Conservation (phyloP, 1,140 invertebrate genomes). For the Anastrepha obliqua region DNA sequence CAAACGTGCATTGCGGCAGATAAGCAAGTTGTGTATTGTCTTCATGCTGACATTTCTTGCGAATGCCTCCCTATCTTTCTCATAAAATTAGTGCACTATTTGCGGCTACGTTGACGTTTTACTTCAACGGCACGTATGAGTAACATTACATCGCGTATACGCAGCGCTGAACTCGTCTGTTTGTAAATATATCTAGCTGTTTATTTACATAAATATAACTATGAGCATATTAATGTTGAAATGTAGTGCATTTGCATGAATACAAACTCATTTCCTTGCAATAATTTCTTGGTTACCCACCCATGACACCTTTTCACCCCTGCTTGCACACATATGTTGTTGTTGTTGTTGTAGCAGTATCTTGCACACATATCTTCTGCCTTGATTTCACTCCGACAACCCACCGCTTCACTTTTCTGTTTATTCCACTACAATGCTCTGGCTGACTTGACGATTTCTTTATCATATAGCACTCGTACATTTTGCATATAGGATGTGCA, state of each 20-base stretch:
- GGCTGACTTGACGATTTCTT: neutral
- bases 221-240: neutral
- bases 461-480: neutral
- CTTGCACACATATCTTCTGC: neutral
- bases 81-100: slow-evolving; percentile 11
- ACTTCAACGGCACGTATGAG: neutral
- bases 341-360: no score
- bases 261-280: slow-evolving; percentile 16
- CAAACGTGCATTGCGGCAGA: neutral
- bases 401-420: neutral
- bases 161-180: neutral
- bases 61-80: neutral
- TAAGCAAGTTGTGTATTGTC: neutral
- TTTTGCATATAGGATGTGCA: neutral
- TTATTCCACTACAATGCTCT: slow-evolving; percentile 6
- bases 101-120: neutral
- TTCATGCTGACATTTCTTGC: neutral
- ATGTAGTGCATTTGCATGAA: slow-evolving; percentile 3
- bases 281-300: slow-evolving; percentile 37
- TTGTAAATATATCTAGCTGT: neutral
- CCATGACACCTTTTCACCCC: neutral
- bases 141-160: neutral
- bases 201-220: neutral
- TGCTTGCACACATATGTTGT: neutral
- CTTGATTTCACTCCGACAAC: no score